These are phyloP conservation scores for Tretioscincus oriximinensis DNA, from an alignment of 2,113 vertebrate genomes.

Conservation along the genomic window DNA sequence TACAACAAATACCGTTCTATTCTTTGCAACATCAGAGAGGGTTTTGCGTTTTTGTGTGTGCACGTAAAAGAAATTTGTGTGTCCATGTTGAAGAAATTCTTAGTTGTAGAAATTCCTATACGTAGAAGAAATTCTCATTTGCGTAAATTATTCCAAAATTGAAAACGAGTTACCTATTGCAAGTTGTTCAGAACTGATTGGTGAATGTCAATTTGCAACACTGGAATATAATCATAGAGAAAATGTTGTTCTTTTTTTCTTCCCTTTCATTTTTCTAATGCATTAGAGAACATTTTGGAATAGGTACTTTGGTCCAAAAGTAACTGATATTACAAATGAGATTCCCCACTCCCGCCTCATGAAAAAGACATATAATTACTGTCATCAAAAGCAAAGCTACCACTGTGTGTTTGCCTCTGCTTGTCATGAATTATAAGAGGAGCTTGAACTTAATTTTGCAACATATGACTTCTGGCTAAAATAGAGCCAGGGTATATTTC, in stretches of 20 bases:
- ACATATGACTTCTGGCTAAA: background rate
- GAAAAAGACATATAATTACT: conserved; percentile 12
- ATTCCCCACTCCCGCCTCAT: background rate
- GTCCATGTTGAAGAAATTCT: too few species aligned
- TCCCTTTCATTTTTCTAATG: background rate
- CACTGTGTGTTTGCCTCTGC: background rate
- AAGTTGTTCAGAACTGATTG: background rate
- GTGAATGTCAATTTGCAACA: background rate
- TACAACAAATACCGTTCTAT: too few species aligned
- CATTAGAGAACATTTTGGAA: background rate
- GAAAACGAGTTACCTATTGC: conserved; percentile 18
- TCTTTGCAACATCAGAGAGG: background rate
- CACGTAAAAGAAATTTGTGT: too few species aligned
- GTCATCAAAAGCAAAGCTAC: background rate
- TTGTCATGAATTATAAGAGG: conserved; percentile 16
- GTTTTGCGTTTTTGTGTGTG: too few species aligned
- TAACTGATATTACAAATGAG: background rate
- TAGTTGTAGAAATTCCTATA: too few species aligned
- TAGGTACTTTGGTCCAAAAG: background rate
- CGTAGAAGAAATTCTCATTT: background rate
- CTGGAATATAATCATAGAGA: background rate
- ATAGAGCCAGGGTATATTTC: background rate
- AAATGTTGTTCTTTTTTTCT: background rate
- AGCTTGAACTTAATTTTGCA: background rate
- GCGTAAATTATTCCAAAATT: background rate